A percentile compares a stretch with the other conserved stretches of the same genome.
Evolutionary conservation across 2,797 vertebrate species (phyloP).

Genomic region (Silurus lanzhouensis): DNA sequence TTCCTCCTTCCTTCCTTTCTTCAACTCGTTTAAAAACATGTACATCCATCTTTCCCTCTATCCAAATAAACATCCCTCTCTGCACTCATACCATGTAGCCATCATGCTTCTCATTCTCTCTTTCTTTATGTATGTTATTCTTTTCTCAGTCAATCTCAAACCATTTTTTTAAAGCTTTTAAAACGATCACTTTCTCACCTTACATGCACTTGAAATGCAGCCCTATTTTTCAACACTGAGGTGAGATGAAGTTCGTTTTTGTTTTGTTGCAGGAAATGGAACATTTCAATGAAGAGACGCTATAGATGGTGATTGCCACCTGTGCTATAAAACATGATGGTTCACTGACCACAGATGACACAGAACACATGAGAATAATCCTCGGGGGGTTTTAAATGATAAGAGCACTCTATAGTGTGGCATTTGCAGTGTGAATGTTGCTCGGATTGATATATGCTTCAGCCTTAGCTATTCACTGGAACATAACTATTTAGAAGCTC

Average conservation of each 20-base stretch:
- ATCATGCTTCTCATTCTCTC: not conserved
- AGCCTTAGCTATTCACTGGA: slow-evolving; percentile 9
- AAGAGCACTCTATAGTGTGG: not conserved
- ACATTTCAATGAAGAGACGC: not conserved
- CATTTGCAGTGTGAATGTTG: slow-evolving; percentile 19
- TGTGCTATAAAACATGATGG: not conserved
- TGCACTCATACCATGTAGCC: not conserved
- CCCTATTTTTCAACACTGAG: not conserved
- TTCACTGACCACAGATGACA: not conserved
- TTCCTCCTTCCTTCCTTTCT: not conserved
- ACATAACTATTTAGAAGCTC: not conserved
- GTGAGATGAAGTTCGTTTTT: not conserved
- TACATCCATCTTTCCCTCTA: not conserved
- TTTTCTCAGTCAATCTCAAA: not conserved
- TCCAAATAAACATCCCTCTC: not conserved
- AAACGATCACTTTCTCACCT: not conserved
- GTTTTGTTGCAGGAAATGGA: not conserved
- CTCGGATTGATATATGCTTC: slow-evolving; percentile 1
- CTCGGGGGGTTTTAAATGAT: not conserved
- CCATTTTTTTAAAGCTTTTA: not conserved
- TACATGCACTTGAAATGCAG: not conserved
- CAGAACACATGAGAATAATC: slow-evolving; percentile 10
- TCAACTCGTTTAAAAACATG: not conserved
- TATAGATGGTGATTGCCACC: not conserved
- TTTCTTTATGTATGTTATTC: not conserved